These are phyloP conservation scores for Melikaiella ostensackeni DNA, from an alignment of 2,888 invertebrate species.

Conservation along the genomic window DNA sequence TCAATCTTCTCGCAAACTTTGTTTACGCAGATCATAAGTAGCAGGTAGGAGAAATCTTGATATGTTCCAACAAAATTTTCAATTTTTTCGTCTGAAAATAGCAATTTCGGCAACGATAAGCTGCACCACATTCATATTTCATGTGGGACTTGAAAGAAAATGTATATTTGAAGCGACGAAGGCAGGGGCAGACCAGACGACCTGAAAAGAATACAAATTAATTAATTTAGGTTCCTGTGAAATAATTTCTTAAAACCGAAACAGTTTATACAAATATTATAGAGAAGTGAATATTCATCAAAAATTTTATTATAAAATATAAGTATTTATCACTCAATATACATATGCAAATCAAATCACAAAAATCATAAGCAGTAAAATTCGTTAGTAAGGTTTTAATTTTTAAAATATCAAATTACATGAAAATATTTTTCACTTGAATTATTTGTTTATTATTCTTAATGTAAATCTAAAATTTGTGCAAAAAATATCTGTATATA, in stretches of 20 bases:
- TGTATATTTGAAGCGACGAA: constrained; percentile 61
- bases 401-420: too few species aligned
- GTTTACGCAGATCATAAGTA: background rate
- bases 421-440: background rate
- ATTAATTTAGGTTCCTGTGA: background rate
- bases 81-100: constrained; percentile 53
- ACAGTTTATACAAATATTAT: too few species aligned
- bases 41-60: too few species aligned
- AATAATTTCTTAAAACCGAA: background rate
- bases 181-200: constrained; percentile 56
- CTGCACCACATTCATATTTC: constrained; percentile 57
- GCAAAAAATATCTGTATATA: too few species aligned
- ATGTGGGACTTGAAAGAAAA: too few species aligned
- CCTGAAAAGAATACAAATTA: too few species aligned
- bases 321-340: too few species aligned
- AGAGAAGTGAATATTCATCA: too few species aligned
- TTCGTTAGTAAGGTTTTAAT: background rate
- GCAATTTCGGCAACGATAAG: too few species aligned
- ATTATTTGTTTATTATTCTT: background rate
- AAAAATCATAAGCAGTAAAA: background rate
- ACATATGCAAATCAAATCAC: too few species aligned
- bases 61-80: constrained; percentile 53
- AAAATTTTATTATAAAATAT: too few species aligned
- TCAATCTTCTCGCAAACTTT: background rate
- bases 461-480: too few species aligned